Percentiles rank a stretch among this genome's conserved stretches.
Evolutionary conservation across 2,888 invertebrate genomes (phyloP).

Genomic region (Nasonovia ribisnigri): DNA sequence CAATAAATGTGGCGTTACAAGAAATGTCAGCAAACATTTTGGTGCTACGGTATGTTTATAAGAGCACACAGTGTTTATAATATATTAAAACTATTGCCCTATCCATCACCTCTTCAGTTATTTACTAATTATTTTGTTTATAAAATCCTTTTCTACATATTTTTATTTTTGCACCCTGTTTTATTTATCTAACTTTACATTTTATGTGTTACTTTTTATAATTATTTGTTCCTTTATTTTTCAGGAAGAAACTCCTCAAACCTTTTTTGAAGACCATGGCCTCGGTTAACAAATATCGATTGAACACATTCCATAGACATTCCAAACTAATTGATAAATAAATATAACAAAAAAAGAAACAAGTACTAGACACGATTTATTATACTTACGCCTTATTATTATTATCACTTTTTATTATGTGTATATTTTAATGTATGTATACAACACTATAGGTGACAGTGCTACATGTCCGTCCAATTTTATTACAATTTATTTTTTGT

Average conservation of each 20-base stretch:
- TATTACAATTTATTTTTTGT: slow-evolving; percentile 46
- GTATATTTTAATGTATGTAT: neutral
- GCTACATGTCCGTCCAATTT: slow-evolving; percentile 56
- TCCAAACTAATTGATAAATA: slow-evolving; percentile 43
- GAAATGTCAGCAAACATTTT: slow-evolving; percentile 62
- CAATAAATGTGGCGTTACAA: slow-evolving; percentile 57
- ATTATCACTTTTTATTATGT: slow-evolving; percentile 46
- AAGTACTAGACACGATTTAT: slow-evolving; percentile 53
- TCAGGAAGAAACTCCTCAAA: slow-evolving; percentile 99
- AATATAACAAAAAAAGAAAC: neutral
- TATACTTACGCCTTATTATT: slow-evolving; percentile 49
- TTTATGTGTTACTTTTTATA: slow-evolving; percentile 58
- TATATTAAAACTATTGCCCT: slow-evolving; percentile 55
- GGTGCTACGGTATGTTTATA: slow-evolving; percentile 62
- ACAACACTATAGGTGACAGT: slow-evolving; percentile 31
- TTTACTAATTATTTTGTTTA: slow-evolving; percentile 59
- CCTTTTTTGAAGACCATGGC: slow-evolving; percentile 99
- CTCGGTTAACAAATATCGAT: slow-evolving; percentile 77
- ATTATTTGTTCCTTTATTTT: slow-evolving; percentile 73
- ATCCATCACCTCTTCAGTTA: slow-evolving; percentile 42
- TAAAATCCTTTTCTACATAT: slow-evolving; percentile 42
- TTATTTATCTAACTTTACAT: slow-evolving; percentile 19
- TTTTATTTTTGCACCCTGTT: slow-evolving; percentile 68
- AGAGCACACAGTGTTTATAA: slow-evolving; percentile 60
- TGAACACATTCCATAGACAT: slow-evolving; percentile 51